Evolutionary conservation across 1,140 invertebrate genomes (phyloP).

Genomic region (Ctenoplectra terminalis): DNA sequence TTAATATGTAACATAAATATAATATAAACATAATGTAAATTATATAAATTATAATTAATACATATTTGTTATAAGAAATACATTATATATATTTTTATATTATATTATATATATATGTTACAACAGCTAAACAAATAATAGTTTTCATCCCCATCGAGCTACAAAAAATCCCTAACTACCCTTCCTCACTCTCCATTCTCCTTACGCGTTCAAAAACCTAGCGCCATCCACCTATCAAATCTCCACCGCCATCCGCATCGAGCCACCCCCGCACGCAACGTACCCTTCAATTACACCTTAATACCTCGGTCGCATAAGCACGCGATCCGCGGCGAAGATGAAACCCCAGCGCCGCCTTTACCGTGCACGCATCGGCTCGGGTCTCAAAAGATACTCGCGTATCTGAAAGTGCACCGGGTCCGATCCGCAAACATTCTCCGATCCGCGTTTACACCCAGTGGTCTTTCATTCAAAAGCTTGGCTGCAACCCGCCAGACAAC

Average conservation of each 20-base stretch:
- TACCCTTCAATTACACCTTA: neutral
- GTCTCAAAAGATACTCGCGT: neutral
- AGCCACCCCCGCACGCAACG: neutral
- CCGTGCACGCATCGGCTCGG: neutral
- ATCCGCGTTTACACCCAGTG: neutral
- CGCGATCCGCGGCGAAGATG: neutral
- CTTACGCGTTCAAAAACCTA: too few relatives aligned
- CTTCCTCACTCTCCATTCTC: too few relatives aligned
- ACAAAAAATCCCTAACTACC: too few relatives aligned
- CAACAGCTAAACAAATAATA: too few relatives aligned
- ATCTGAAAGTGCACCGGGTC: neutral
- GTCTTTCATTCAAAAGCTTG: neutral
- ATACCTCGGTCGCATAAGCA: neutral
- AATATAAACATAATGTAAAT: too few relatives aligned
- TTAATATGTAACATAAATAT: too few relatives aligned
- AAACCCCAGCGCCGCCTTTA: neutral
- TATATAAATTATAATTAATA: too few relatives aligned
- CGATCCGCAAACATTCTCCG: neutral
- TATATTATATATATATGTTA: too few relatives aligned
- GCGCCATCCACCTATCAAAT: too few relatives aligned
- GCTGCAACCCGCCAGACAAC: neutral
- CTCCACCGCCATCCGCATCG: neutral
- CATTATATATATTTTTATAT: too few relatives aligned
- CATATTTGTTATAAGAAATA: too few relatives aligned
- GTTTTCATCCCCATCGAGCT: too few relatives aligned